These are phyloP conservation scores for Pangasius larnaudii DNA, from an alignment of 2,797 vertebrate genomes.

Conservation along the genomic window DNA sequence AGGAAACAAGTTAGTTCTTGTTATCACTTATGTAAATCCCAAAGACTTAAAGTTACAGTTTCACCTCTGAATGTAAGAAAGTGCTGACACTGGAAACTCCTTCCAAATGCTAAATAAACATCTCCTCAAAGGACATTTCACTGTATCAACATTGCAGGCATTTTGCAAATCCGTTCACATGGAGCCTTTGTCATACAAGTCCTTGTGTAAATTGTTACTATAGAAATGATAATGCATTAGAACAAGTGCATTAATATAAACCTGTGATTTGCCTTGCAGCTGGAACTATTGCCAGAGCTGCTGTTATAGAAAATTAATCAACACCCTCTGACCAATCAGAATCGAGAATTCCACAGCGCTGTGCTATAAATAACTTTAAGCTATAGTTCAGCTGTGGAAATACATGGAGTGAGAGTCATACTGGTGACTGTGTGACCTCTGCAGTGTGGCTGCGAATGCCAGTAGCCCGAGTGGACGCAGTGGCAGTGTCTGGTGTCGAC, in stretches of 20 bases:
- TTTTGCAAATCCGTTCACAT: background rate
- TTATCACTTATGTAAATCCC: background rate
- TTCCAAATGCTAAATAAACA: background rate
- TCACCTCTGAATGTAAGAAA: background rate
- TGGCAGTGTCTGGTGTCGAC: constrained; percentile 37
- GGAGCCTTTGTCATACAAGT: background rate
- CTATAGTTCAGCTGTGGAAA: background rate
- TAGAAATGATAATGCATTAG: background rate
- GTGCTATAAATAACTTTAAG: background rate
- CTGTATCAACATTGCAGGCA: background rate
- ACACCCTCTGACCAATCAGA: background rate
- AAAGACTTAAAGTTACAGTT: background rate
- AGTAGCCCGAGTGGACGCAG: constrained; percentile 32
- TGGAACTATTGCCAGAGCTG: background rate
- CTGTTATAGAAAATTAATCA: background rate
- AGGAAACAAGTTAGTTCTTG: background rate
- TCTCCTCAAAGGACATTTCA: background rate
- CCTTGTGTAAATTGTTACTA: background rate
- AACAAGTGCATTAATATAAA: background rate
- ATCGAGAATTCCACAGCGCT: background rate
- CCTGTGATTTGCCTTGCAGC: background rate
- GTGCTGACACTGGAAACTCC: background rate
- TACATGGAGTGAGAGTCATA: background rate
- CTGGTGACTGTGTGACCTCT: constrained; percentile 25
- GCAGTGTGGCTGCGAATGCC: constrained; percentile 26